Base-by-base conservation (phyloP, 1,140 invertebrate genomes). In the Platorchestia sp. region DNA sequence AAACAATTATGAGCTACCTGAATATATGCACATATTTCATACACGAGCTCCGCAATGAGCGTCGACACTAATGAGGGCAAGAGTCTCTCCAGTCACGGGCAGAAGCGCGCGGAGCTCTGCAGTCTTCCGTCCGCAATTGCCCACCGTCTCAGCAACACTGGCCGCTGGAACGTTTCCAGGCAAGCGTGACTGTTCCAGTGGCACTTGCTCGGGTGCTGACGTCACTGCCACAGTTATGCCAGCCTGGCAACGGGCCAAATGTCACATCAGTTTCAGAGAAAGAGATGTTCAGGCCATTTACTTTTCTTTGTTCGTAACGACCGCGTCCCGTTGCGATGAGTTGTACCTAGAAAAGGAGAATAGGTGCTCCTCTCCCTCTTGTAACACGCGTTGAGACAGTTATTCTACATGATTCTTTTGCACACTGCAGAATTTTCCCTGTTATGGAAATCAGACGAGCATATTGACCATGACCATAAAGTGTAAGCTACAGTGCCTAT, bases 111-210 rank as follows among this genome's bases (percentile, higher is more conserved):
- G 87, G 87, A 89, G 87, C 87, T 6, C 41, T 14, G 41, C 22
- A 42, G 27, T 27, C 87, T 89, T 89, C 43, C 41, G 36, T 89
- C 87, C 87, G 41, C 43, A 42, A 42, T 89, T 43, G 7, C 44
- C 27, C 91, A 93, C 91, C 47, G 91, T 47, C 91, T 45, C 43
- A 93, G 91, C 91, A 93, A 45, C 91, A 93, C 91, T 93, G 91
- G 47, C 44, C 40, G 91, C 91, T 93, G 91, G 91, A 93, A 93
- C 91, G 91, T 93, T 44, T 93, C 91, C 43, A 93, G 91, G 44
- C 91, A 42, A 27, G 41, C 91, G 43, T 93, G 91, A 93, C 91
- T 40, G 14, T 93, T 47, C 87, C 43, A 93, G 91, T 93, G 91
- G 6, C 91, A 93, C 87, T 75, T 75, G 87, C 86, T 14, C 36